These are phyloP conservation scores for Argopecten irradians DNA, from an alignment of 1,140 invertebrate species.

Conservation along the genomic window DNA sequence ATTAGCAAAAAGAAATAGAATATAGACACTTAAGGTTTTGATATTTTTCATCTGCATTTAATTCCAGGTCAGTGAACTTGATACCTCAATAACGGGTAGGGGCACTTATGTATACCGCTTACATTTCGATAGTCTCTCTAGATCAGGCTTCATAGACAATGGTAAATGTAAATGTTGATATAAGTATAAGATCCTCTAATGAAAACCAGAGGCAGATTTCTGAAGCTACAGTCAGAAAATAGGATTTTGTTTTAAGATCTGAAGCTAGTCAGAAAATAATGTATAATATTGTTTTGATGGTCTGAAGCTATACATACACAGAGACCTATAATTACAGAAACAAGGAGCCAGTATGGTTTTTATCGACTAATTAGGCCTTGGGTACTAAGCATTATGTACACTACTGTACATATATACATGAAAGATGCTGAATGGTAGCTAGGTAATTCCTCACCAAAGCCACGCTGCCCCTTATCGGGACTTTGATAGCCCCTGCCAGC, in stretches of 20 bases:
- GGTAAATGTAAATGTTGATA: neutral
- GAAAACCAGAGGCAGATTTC: neutral
- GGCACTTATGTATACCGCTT: no score
- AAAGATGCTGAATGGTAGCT: neutral
- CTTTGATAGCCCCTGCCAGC: neutral
- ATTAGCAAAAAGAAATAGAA: no score
- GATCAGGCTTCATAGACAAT: neutral
- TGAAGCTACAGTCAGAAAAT: neutral
- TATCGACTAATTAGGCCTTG: neutral
- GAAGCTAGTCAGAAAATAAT: no score
- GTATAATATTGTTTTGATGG: no score
- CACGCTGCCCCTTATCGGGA: slow-evolving; percentile 13
- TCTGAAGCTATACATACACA: neutral
- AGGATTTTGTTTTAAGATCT: neutral
- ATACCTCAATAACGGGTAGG: no score
- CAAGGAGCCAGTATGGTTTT: neutral
- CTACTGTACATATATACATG: neutral
- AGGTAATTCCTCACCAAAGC: neutral
- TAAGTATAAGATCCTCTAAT: neutral
- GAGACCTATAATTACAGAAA: neutral
- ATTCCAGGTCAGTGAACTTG: no score
- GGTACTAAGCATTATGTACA: no score
- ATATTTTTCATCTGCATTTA: no score
- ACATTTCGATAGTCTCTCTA: no score
- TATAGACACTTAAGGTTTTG: no score